Evolutionary conservation across 2,113 vertebrate species (phyloP).

Genomic region (Alces alces): DNA sequence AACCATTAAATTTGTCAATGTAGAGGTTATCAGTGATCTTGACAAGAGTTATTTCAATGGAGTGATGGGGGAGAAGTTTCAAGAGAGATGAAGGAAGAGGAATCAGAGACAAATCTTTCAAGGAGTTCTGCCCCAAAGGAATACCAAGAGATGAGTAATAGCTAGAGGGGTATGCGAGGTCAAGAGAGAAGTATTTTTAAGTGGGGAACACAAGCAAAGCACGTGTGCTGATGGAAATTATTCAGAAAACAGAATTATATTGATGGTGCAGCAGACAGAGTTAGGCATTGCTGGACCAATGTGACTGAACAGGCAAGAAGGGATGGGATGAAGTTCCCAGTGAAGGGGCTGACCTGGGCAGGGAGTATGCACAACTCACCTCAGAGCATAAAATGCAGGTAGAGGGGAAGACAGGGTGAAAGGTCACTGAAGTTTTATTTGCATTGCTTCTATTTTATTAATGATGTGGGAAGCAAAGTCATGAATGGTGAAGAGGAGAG

Average conservation of each 20-base stretch:
- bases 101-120: background rate
- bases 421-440: background rate
- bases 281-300: background rate
- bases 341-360: background rate
- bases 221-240: background rate
- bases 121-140: background rate
- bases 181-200: background rate
- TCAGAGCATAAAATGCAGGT: background rate
- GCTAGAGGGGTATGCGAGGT: background rate
- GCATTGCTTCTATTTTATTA: background rate
- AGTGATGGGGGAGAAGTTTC: background rate
- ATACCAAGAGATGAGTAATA: background rate
- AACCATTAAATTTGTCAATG: background rate
- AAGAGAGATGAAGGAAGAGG: background rate
- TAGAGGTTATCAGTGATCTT: background rate
- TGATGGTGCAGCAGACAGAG: background rate
- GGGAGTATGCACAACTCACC: background rate
- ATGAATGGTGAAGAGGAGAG: background rate
- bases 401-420: background rate
- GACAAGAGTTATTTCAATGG: background rate
- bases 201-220: background rate
- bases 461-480: background rate
- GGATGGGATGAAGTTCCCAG: rapidly evolving
- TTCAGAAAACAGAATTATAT: background rate
- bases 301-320: background rate